Evolutionary conservation across 2,113 vertebrate genomes (phyloP), one percentile per base, ranked within the genome.

Genomic region (Steatornis caripensis): DNA sequence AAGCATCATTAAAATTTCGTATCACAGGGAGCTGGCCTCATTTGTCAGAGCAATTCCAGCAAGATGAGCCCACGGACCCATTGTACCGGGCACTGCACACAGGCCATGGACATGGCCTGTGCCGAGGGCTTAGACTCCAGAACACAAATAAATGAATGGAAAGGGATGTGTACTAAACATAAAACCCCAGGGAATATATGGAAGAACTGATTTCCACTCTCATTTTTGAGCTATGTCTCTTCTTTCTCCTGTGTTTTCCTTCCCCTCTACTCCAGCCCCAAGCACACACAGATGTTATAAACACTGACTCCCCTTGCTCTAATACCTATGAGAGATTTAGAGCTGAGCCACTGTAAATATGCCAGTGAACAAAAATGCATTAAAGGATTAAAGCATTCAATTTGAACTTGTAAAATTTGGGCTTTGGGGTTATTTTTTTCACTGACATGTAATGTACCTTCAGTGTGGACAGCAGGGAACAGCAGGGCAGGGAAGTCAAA

Each of bases 341-440:
- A 86, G 72, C 76, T 53, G 88, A 96, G 61, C 76, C 76, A 66
- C 94, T 53, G 75, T 86, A 95, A 95, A 94, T 84, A 96, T 29
- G 83, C 69, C 88, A 82, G 68, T 29, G 88, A 97, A 87, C 60
- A 96, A 55, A 94, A 96, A 94, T 70, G 62, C 78, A 83, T 90
- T 91, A 93, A 95, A 87, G 95, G 81, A 93, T 94, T 96, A 91
- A 91, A 89, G 79, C 60, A 66, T 88, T 95, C 76, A 70, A 23
- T 53, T 26, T 64, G 39, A 88, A 94, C 88, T 71, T 93, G 85
- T 78, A 89, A 92, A 90, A 92, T 82, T 48, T 69, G 81, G 91
- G 89, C 69, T 96, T 82, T 55, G 74, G 71, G 86, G 53, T 91
- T 58, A 51, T 29, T 65, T 86, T 80, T 96, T 75, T 53, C 58